Percentiles rank a stretch among this genome's conserved stretches.
Evolutionary conservation across 1,140 invertebrate genomes (phyloP).

Genomic region (Andrena cerasifolii): DNA sequence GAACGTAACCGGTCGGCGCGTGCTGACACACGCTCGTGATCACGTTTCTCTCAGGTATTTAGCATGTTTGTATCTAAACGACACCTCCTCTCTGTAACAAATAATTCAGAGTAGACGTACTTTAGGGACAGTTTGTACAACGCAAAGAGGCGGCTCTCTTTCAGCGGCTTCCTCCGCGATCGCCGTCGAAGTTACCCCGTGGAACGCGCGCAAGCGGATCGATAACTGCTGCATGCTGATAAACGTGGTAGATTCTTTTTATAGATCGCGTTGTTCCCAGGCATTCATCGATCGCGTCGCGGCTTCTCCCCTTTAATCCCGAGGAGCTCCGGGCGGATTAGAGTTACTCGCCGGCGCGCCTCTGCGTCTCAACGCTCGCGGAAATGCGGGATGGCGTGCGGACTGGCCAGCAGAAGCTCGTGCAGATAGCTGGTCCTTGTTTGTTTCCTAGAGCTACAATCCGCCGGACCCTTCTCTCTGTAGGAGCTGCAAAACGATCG

Average conservation of each 20-base stretch:
- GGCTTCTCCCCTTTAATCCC: slow-evolving; percentile 12
- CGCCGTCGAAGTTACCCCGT: slow-evolving; percentile 7
- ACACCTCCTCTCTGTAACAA: slow-evolving; percentile 48
- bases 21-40: slow-evolving; percentile 52
- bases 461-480: too few species aligned
- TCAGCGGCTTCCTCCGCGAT: slow-evolving; percentile 35
- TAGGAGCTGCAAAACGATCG: background rate
- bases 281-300: too few species aligned
- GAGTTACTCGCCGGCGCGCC: background rate
- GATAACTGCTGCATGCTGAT: slow-evolving; percentile 11
- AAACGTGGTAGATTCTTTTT: slow-evolving; percentile 31
- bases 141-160: slow-evolving; percentile 20
- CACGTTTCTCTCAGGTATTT: slow-evolving; percentile 66
- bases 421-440: background rate
- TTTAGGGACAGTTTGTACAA: slow-evolving; percentile 32
- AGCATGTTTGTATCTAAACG: slow-evolving; percentile 57
- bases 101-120: slow-evolving; percentile 1
- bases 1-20: slow-evolving; percentile 24
- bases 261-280: slow-evolving; percentile 16
- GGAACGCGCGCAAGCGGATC: background rate
- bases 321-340: background rate
- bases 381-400: background rate
- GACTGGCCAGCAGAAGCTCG: slow-evolving; percentile 8
- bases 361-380: too few species aligned
- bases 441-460: background rate